A percentile compares a stretch with the other conserved stretches of the same genome.
phyloP scores from a whole-genome alignment of 2,888 invertebrate species.

The Eilema sororculum region DNA sequence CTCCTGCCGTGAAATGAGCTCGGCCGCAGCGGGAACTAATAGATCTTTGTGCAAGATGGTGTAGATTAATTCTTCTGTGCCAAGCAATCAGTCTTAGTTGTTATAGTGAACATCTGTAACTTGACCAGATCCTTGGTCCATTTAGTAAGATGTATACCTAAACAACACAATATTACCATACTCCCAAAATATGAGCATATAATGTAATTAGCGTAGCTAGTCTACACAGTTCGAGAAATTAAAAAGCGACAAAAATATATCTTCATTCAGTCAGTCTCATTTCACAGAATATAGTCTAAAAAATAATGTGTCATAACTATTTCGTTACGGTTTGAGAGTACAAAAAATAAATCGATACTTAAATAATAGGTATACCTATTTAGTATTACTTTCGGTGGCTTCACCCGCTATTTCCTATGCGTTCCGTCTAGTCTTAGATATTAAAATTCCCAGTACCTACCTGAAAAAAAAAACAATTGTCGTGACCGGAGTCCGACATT shows the following conservation, averaged over 20 bases:
- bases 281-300: not conserved
- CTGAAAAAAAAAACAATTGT: constrained; percentile 7
- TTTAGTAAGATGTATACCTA: not conserved
- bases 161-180: not conserved
- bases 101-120: too few relatives aligned
- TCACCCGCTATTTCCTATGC: too few relatives aligned
- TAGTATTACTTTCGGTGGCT: too few relatives aligned
- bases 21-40: too few relatives aligned
- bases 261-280: not conserved
- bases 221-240: not conserved
- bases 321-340: not conserved
- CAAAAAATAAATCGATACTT: not conserved
- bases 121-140: too few relatives aligned
- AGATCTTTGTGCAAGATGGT: too few relatives aligned
- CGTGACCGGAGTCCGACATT: constrained; percentile 17
- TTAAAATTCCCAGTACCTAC: not conserved
- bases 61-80: too few relatives aligned
- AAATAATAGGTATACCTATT: too few relatives aligned
- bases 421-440: too few relatives aligned
- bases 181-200: not conserved
- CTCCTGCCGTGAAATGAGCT: too few relatives aligned
- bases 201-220: not conserved
- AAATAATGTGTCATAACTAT: not conserved
- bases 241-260: not conserved
- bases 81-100: too few relatives aligned